phyloP scores from a whole-genome alignment of 1,140 invertebrate species.

The Papilio glaucus region DNA sequence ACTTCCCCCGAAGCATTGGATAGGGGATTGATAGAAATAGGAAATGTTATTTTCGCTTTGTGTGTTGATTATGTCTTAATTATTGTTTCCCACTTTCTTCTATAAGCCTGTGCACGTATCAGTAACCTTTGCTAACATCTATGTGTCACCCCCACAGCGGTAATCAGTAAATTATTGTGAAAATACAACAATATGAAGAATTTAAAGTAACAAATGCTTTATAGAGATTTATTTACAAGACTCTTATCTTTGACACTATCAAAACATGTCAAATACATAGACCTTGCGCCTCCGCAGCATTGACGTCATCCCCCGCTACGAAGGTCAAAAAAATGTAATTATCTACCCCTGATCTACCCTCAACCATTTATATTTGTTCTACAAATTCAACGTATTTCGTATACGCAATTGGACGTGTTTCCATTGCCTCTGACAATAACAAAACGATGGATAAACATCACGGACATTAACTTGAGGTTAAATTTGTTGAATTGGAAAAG shows the following conservation, averaged over 20 bases:
- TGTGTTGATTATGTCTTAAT: too few species aligned
- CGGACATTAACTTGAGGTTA: not conserved
- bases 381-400: conserved; percentile 81
- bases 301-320: conserved; percentile 67
- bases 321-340: conserved; percentile 83
- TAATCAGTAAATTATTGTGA: too few species aligned
- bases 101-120: too few species aligned
- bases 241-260: conserved; percentile 74
- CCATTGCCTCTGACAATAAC: conserved; percentile 46
- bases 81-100: too few species aligned
- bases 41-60: too few species aligned
- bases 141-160: too few species aligned
- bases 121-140: too few species aligned
- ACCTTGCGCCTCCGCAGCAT: conserved; percentile 45
- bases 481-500: not conserved
- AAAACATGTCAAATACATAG: conserved; percentile 65
- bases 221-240: conserved; percentile 13
- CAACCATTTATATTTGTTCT: conserved; percentile 83
- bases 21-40: too few species aligned
- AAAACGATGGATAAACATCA: conserved; percentile 4
- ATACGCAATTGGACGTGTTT: conserved; percentile 65
- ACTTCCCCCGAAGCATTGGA: too few species aligned
- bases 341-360: conserved; percentile 82
- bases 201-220: too few species aligned
- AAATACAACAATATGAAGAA: too few species aligned